Evolutionary conservation across 2,113 vertebrate species (phyloP).

Genomic region (Ictalurus punctatus): DNA sequence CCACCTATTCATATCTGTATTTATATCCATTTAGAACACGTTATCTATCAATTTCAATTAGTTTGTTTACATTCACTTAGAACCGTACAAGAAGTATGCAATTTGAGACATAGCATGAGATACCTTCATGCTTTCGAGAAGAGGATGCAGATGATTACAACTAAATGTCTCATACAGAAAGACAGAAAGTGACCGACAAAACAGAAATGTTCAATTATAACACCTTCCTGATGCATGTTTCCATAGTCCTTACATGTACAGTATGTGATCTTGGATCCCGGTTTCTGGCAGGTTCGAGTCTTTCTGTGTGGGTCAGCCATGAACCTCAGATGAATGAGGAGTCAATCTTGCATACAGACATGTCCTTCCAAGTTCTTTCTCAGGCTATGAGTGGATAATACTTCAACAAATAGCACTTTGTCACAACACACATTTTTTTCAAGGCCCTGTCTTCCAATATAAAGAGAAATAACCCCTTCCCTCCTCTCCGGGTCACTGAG

Average conservation of each 20-base stretch:
- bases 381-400: conserved; percentile 34
- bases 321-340: conserved; percentile 45
- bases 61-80: neutral
- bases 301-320: conserved; percentile 26
- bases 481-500: neutral
- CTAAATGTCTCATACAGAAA: neutral
- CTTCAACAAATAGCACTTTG: conserved; percentile 29
- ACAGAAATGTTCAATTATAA: neutral
- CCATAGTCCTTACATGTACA: neutral
- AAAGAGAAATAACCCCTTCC: conserved; percentile 26
- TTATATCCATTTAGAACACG: neutral
- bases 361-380: conserved; percentile 32
- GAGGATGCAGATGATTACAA: neutral
- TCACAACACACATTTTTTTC: conserved; percentile 20
- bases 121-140: neutral
- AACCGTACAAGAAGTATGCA: neutral
- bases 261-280: neutral
- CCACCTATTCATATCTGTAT: neutral
- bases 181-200: neutral
- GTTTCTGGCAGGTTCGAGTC: neutral
- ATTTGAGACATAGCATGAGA: neutral
- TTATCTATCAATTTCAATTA: neutral
- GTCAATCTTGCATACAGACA: conserved; percentile 9
- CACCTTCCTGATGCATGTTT: neutral
- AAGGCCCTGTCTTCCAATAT: neutral